phyloP scores from a whole-genome alignment of 2,113 vertebrate species.

The Azemiops feae region DNA sequence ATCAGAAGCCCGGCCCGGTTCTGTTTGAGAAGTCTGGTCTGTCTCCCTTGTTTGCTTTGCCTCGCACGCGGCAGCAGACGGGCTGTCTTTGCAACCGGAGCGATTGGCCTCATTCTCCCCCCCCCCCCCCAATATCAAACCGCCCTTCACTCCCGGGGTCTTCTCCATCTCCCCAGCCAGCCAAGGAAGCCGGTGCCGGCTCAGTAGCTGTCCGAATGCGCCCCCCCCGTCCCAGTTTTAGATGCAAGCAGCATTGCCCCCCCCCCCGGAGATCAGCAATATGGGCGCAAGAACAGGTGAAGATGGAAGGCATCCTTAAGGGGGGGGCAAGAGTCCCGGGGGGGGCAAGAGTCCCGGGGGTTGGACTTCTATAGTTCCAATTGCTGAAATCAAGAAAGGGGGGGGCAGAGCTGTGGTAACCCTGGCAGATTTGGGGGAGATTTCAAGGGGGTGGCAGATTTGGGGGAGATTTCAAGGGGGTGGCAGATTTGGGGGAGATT shows the following conservation, averaged over 20 bases:
- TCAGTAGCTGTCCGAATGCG: too few relatives aligned
- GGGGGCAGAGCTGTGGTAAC: too few relatives aligned
- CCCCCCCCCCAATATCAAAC: not conserved
- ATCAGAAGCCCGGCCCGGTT: constrained; percentile 53
- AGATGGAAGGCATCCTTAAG: not conserved
- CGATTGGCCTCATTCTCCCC: not conserved
- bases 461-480: not conserved
- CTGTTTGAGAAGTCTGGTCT: constrained; percentile 49
- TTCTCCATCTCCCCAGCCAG: not conserved
- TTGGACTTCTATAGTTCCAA: too few relatives aligned
- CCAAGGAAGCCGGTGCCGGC: not conserved
- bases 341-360: too few relatives aligned
- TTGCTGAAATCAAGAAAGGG: too few relatives aligned
- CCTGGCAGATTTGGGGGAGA: too few relatives aligned
- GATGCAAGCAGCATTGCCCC: not conserved
- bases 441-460: too few relatives aligned
- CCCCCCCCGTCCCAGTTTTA: not conserved
- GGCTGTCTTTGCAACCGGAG: not conserved
- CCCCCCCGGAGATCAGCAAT: not conserved
- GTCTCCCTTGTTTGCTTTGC: constrained; percentile 50
- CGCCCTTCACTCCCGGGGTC: not conserved
- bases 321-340: not conserved
- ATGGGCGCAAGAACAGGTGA: not conserved
- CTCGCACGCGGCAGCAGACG: not conserved
- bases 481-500: too few relatives aligned